Evolutionary conservation across 2,113 vertebrate species (phyloP).

Genomic region (Cepphus grylle): DNA sequence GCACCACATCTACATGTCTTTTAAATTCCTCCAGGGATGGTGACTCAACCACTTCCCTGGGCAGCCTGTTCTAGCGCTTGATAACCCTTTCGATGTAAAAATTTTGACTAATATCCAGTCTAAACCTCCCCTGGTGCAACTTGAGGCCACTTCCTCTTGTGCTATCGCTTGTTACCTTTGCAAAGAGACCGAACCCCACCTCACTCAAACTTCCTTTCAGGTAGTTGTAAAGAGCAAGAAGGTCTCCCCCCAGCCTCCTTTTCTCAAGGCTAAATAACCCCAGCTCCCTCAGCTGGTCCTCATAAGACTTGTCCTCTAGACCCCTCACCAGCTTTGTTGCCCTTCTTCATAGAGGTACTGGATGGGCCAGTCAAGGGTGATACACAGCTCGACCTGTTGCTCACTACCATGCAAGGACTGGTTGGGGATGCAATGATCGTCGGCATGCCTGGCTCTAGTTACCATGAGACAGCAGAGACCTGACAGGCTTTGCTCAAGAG

Average conservation of each 20-base stretch:
- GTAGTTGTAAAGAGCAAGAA: background rate
- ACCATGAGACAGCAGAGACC: background rate
- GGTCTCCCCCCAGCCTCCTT: background rate
- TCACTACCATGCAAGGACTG: background rate
- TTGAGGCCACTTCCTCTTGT: background rate
- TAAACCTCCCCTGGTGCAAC: background rate
- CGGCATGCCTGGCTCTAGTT: background rate
- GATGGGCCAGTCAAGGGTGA: background rate
- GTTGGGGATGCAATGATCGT: background rate
- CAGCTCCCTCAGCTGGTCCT: background rate
- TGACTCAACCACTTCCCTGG: background rate
- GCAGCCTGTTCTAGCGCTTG: background rate
- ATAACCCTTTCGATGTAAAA: background rate
- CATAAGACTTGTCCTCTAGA: background rate
- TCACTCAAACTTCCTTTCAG: background rate
- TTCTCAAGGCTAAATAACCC: background rate
- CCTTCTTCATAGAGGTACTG: background rate
- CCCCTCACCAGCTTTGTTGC: background rate
- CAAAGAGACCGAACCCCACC: background rate
- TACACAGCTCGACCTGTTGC: background rate
- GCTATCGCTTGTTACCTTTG: background rate
- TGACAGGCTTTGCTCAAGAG: background rate
- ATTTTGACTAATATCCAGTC: background rate
- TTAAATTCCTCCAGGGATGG: background rate
- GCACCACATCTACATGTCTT: background rate